A percentile compares a stretch with the other conserved stretches of the same genome.
Evolutionary conservation across 2,797 vertebrate species (phyloP).

Genomic region (Semotilus atromaculatus): DNA sequence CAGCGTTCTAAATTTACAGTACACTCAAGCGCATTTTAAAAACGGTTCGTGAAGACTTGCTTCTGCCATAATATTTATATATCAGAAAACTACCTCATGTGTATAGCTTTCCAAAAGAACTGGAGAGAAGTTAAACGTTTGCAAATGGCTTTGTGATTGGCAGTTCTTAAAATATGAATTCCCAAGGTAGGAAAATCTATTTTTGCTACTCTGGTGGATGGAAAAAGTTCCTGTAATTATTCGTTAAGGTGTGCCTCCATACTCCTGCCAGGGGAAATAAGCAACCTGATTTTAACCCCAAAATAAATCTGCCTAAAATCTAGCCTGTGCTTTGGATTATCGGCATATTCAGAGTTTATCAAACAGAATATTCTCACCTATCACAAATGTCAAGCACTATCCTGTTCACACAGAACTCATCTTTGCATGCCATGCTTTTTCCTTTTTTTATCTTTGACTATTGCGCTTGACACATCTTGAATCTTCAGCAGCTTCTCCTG

Average conservation of each 20-base stretch:
- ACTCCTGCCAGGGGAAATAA: background rate
- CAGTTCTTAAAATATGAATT: slow-evolving; percentile 43
- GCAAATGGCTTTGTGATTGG: slow-evolving; percentile 8
- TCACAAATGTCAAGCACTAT: background rate
- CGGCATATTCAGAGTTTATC: background rate
- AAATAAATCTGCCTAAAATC: background rate
- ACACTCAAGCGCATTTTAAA: background rate
- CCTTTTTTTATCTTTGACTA: background rate
- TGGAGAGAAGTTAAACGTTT: background rate
- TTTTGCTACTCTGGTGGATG: background rate
- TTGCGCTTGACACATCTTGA: background rate
- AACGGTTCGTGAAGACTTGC: background rate
- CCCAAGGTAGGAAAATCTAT: slow-evolving; percentile 24
- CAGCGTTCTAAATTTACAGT: background rate
- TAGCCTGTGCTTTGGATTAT: slow-evolving; percentile 1
- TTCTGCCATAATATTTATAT: background rate
- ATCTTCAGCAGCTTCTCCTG: background rate
- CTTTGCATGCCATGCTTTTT: background rate
- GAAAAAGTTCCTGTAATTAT: slow-evolving; percentile 4
- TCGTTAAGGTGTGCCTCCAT: background rate
- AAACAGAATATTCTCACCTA: background rate
- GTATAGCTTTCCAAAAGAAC: background rate
- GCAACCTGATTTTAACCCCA: slow-evolving; percentile 12
- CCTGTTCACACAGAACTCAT: background rate
- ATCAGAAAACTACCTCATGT: background rate